Evolutionary conservation across 2,113 vertebrate genomes (phyloP), one percentile per base, ranked within the genome.

Genomic region (Odocoileus hemionus): DNA sequence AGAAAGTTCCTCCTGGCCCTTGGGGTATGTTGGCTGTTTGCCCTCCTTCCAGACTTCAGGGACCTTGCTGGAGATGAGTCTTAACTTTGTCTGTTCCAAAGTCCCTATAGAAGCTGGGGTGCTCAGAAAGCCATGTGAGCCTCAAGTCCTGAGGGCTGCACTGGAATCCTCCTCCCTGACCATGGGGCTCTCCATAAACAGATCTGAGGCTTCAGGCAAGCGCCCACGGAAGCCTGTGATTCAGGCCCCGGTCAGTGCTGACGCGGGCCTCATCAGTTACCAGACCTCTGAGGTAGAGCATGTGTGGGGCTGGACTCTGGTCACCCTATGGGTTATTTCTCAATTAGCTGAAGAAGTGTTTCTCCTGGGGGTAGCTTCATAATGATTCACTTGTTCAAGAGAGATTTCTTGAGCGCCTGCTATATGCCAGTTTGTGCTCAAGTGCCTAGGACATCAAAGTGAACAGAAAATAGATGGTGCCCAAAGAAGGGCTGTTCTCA

Each of bases 1-100:
- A 92, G 79, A 95, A 86, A 94, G 89, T 76, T n/a, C 61, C 67
- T 58, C 52, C 70, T 47, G 39, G n/a, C 3, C 30, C n/a, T 36
- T 64, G 82, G 60, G 30, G 26, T 79, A 21, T 70, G 60, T 28
- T n/a, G 47, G 92, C 47, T 87, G 23, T n/a, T 91, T 61, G 23
- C 30, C 28, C 39, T 82, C 76, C 64, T 94, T 76, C 82, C 43
- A 58, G 80, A 50, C 6, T 85, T 39, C 30, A 15, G 39, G 7
- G 30, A 15, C 23, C 76, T 78, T 61, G 76, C 55, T 50, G 74
- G 78, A 96, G 74, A 86, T 17, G 86, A 79, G 16, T 52, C 74
- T 17, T 47, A 21, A 17, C 50, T 67, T 16, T 80, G 57, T 76
- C 12, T 87, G 57, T 93, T 90, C 84, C 28, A 23, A 90, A 94